Conservation (phyloP, 2,888 invertebrate genomes). For the Cataglyphis altisquamis region DNA sequence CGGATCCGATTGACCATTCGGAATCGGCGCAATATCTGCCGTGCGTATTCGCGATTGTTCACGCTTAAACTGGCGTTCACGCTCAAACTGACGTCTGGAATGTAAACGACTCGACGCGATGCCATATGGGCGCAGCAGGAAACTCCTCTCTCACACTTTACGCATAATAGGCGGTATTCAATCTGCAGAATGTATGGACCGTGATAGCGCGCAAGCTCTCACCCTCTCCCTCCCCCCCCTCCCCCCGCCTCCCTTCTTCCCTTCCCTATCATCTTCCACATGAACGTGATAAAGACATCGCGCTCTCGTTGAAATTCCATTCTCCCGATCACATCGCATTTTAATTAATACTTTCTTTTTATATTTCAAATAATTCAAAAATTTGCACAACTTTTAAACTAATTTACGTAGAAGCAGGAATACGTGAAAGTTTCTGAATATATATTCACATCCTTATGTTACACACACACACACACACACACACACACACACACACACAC, state of each 20-base stretch:
- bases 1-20: conserved; percentile 28
- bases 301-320: conserved; percentile 22
- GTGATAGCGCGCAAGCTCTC: conserved; percentile 26
- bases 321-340: background rate
- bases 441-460: background rate
- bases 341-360: conserved; percentile 25
- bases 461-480: background rate
- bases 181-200: conserved; percentile 29
- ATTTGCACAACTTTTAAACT: background rate
- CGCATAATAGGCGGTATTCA: conserved; percentile 48
- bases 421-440: background rate
- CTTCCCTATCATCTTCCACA: background rate
- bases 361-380: too few relatives aligned
- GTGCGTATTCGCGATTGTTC: conserved; percentile 47
- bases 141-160: conserved; percentile 39
- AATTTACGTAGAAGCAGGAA: background rate
- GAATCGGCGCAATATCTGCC: conserved; percentile 51
- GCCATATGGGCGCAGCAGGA: conserved; percentile 56
- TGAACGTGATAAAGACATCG: conserved; percentile 43
- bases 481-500: too few relatives aligned
- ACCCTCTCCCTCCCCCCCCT: accelerated
- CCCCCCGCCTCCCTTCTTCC: background rate
- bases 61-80: conserved; percentile 41
- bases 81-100: conserved; percentile 40
- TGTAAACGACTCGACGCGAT: conserved; percentile 43